Evolutionary conservation across 2,797 vertebrate species (phyloP).

Genomic region (Xerus rutilus): DNA sequence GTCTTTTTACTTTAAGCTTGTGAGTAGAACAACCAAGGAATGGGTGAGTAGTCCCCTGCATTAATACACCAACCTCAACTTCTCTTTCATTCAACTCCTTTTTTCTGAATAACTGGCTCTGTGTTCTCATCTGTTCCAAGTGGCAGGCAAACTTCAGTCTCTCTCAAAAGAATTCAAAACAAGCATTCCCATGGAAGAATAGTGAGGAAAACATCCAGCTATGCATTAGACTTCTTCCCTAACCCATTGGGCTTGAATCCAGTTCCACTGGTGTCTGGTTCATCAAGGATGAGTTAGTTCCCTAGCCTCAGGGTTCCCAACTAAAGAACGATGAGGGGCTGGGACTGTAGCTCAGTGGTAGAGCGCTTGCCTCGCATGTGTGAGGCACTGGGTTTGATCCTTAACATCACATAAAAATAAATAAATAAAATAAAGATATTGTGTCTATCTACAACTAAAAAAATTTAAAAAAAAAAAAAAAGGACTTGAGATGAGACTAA

Average conservation of each 20-base stretch:
- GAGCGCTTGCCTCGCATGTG: no score
- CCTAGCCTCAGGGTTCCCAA: not conserved
- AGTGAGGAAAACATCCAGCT: not conserved
- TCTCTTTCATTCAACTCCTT: not conserved
- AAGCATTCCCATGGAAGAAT: not conserved
- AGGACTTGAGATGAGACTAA: not conserved
- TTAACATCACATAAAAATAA: no score
- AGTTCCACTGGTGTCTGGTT: not conserved
- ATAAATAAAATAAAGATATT: no score
- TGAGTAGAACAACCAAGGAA: not conserved
- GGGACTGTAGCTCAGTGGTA: no score
- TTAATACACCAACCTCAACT: not conserved
- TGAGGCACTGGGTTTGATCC: no score
- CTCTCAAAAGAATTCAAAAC: not conserved
- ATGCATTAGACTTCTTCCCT: not conserved
- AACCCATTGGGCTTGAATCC: not conserved
- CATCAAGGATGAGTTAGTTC: not conserved
- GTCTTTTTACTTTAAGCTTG: not conserved
- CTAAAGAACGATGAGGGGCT: not conserved
- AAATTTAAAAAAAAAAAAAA: not conserved
- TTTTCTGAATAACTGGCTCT: constrained; percentile 8
- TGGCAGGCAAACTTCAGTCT: constrained; percentile 6
- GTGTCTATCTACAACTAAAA: no score
- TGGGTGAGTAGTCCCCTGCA: not conserved
- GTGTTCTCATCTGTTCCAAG: constrained; percentile 35